phyloP scores from a whole-genome alignment of 2,113 vertebrate genomes.

The Ancistrus triradiatus region DNA sequence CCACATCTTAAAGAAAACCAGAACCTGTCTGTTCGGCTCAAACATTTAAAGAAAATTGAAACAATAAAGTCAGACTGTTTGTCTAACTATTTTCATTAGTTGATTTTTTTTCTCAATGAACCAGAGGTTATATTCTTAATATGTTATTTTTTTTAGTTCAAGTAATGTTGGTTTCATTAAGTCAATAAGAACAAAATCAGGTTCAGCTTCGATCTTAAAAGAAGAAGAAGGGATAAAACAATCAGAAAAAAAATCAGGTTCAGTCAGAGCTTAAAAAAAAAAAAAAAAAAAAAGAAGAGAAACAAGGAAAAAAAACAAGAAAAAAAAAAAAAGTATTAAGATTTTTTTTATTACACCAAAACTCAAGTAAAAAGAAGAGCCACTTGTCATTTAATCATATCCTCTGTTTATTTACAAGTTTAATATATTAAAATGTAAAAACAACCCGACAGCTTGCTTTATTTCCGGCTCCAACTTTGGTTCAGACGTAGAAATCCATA shows the following conservation, averaged over 20 bases:
- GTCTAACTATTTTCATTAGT: too few species aligned
- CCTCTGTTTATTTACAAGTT: conserved; percentile 46
- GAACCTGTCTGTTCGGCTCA: too few species aligned
- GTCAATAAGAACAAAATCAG: too few species aligned
- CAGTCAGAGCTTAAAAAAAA: background rate
- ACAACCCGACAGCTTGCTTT: background rate
- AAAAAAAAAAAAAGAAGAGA: background rate
- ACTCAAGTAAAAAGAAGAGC: background rate
- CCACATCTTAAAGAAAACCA: too few species aligned
- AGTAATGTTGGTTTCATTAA: too few species aligned
- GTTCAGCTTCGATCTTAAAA: too few species aligned
- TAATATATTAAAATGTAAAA: conserved; percentile 48
- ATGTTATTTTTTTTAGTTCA: too few species aligned
- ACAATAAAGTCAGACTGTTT: too few species aligned
- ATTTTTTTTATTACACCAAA: background rate
- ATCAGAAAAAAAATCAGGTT: background rate
- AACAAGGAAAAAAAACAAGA: background rate
- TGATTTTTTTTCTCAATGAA: too few species aligned
- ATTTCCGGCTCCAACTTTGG: background rate
- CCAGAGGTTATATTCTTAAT: too few species aligned
- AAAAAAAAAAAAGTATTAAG: background rate
- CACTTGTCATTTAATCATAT: background rate
- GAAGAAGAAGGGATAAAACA: too few species aligned
- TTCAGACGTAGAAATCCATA: background rate
- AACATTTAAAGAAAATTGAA: too few species aligned